Conservation (phyloP, 2,113 vertebrate species). For the Tauraco erythrolophus region DNA sequence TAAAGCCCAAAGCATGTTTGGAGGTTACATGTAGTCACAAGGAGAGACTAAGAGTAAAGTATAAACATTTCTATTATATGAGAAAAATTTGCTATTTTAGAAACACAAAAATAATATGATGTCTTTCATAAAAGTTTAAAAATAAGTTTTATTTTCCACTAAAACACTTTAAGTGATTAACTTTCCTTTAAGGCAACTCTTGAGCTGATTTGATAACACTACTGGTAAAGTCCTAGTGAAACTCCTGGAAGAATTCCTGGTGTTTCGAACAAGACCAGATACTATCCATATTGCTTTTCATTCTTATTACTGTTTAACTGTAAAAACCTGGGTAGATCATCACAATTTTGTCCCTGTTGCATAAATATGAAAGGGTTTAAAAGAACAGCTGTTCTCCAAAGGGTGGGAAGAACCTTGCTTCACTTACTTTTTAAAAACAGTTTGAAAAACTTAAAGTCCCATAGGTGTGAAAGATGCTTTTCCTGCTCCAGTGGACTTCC, state of each 20-base stretch:
- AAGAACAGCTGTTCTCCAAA: background rate
- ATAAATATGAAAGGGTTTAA: background rate
- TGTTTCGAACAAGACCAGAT: background rate
- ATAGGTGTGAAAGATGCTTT: background rate
- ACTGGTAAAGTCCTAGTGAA: background rate
- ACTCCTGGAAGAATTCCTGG: background rate
- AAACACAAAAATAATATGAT: background rate
- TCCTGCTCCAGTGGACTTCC: background rate
- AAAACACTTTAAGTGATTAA: constrained; percentile 3
- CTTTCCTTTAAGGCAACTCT: constrained; percentile 13
- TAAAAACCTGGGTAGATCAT: background rate
- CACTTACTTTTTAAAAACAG: background rate
- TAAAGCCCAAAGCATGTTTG: background rate
- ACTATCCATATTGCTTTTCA: background rate
- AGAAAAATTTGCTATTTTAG: constrained; percentile 20
- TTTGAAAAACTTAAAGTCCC: background rate
- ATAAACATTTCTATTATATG: background rate
- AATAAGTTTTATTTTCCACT: constrained; percentile 11
- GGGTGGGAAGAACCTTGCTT: background rate
- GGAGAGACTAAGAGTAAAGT: background rate
- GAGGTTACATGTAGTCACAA: background rate
- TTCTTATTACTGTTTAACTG: background rate
- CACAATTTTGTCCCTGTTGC: background rate
- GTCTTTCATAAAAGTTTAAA: background rate
- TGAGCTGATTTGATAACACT: background rate